Conservation (phyloP, 37 sponge, comb jelly and placozoan species). For the Hexactinellida sp. region DNA sequence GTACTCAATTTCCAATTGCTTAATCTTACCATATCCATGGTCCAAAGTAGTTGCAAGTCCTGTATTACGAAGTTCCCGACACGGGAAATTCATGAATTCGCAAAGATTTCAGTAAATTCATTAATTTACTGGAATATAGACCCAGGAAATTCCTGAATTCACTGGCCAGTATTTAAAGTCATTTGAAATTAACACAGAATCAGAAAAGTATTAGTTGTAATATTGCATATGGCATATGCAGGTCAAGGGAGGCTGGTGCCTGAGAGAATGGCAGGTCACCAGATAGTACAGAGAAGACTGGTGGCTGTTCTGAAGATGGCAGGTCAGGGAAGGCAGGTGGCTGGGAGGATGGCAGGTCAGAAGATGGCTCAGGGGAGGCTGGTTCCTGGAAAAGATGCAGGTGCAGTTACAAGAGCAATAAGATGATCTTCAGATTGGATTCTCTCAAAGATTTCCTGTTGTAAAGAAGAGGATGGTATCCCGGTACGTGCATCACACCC, state of each 20-base stretch:
- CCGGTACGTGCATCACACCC: constrained; percentile 10
- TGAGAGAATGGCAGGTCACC: background rate
- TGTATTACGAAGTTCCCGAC: too few relatives aligned
- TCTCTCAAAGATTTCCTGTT: constrained; percentile 4
- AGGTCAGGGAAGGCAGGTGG: background rate
- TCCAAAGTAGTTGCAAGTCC: too few relatives aligned
- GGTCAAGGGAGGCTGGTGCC: background rate
- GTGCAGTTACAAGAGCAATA: background rate
- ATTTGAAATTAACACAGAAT: background rate
- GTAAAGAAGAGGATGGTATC: constrained; percentile 10
- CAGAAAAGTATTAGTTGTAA: background rate
- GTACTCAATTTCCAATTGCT: too few relatives aligned
- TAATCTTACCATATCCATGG: too few relatives aligned
- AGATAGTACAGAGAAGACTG: too few relatives aligned
- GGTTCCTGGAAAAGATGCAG: background rate
- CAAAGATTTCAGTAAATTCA: too few relatives aligned
- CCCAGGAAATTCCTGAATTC: too few relatives aligned
- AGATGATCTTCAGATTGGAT: constrained; percentile 6
- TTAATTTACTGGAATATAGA: too few relatives aligned
- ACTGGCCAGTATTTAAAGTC: too few relatives aligned
- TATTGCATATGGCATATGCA: background rate
- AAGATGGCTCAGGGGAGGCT: constrained; percentile 8
- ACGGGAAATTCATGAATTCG: too few relatives aligned
- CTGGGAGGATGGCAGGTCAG: background rate
- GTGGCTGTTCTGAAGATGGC: too few relatives aligned